Percentiles rank a stretch among this genome's conserved stretches.
phyloP scores from a whole-genome alignment of 2,888 invertebrate genomes.

The Hanleya hanleyi region DNA sequence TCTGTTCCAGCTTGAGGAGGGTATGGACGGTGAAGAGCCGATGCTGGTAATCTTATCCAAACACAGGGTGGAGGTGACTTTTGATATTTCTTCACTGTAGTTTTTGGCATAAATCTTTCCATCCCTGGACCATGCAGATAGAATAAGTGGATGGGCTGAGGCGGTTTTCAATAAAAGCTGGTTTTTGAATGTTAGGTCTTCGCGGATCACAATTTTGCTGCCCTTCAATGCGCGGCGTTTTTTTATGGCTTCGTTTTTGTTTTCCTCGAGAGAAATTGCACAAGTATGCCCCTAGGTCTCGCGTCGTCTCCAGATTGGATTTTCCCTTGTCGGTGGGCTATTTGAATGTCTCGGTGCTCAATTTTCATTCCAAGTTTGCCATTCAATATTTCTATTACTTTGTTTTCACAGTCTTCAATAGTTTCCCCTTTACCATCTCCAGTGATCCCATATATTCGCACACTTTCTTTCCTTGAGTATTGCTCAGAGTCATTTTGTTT shows the following conservation, averaged over 20 bases:
- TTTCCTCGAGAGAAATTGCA: background rate
- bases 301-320: background rate
- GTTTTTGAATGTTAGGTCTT: background rate
- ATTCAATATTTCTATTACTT: background rate
- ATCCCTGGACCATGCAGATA: background rate
- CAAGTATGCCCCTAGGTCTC: background rate
- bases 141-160: background rate
- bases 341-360: background rate
- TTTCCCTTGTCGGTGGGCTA: background rate
- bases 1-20: no score
- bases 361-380: background rate
- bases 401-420: background rate
- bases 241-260: background rate
- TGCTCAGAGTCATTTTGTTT: background rate
- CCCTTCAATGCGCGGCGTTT: background rate
- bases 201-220: background rate
- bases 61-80: no score
- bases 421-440: background rate
- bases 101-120: conserved; percentile 6
- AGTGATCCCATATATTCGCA: background rate
- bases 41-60: no score
- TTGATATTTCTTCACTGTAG: background rate
- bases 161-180: background rate
- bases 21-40: no score
- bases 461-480: background rate